These are phyloP conservation scores for Pteronura brasiliensis DNA, from an alignment of 2,113 vertebrate species.

Conservation along the genomic window DNA sequence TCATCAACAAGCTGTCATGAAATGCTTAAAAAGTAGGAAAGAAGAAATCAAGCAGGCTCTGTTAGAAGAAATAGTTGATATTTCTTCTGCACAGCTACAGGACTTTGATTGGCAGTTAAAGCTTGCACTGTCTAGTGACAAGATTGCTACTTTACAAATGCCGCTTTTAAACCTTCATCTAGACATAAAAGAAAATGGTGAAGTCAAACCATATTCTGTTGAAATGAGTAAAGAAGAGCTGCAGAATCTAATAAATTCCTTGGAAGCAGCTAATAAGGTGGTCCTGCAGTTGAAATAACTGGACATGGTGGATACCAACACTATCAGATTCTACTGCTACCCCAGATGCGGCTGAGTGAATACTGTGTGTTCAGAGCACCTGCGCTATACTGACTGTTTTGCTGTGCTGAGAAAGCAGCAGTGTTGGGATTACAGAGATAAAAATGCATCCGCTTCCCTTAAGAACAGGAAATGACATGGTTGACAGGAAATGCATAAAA, in stretches of 20 bases:
- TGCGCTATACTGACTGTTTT: neutral
- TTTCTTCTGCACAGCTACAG: conserved; percentile 90
- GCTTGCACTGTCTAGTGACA: conserved; percentile 97
- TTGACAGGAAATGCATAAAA: conserved; percentile 42
- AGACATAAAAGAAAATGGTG: conserved; percentile 89
- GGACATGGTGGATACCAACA: neutral
- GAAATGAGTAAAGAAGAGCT: conserved; percentile 96
- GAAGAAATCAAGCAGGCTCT: conserved; percentile 89
- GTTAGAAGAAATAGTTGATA: conserved; percentile 86
- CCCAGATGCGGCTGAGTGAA: neutral
- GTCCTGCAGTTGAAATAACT: conserved; percentile 92
- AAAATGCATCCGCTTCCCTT: neutral
- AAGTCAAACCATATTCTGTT: conserved; percentile 85
- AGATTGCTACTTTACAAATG: conserved; percentile 93
- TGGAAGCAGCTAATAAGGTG: conserved; percentile 97
- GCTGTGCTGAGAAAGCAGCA: neutral
- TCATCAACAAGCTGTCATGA: conserved; percentile 83
- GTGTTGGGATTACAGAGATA: conserved; percentile 11
- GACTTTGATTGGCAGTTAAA: conserved; percentile 99
- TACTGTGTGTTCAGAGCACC: neutral
- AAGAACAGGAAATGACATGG: conserved; percentile 40
- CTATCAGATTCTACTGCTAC: neutral
- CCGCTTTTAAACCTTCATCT: conserved; percentile 93
- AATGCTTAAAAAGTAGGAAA: conserved; percentile 88
- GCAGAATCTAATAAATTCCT: conserved; percentile 88